Evolutionary conservation across 2,888 invertebrate species (phyloP), one percentile per base, ranked within the genome.

Genomic region (Andrena minutula): DNA sequence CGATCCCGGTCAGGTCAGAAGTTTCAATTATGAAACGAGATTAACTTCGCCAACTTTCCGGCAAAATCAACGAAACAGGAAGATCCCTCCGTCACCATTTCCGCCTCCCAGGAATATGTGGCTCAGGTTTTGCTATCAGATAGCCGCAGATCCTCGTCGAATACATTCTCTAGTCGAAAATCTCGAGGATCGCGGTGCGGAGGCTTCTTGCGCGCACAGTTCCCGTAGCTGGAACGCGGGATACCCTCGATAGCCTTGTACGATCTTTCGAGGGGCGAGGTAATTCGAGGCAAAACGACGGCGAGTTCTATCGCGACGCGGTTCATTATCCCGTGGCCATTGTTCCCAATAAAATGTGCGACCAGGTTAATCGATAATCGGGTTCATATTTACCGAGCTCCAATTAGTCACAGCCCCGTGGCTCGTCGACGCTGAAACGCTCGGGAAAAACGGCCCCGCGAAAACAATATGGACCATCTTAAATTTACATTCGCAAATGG

Each of bases 341-440:
- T 72, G 71, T 83, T 58, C 66, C 30, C 58, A 32, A 68, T 47
- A 64, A 83, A 85, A 86, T 84, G 82, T 73, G 73, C 63, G 65
- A 79, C 41, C 66, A 49, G 75, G 66, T 75, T 75, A 84, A 88
- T 86, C 84, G 84, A 83, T 82, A 81, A 77, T 76, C 74, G 79
- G 49, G 41, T 56, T 71, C 35, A 28, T 72, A 49, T 82, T 82
- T 82, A 71, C 65, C 20, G 23, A 58, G 51, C 51, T 16, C 23
- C 71, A 72, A 72, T 73, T 82, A 81, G 63, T 26, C 65, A 12
- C 12, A 23, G 3, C 28, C 20, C 16, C 30, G 56, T 47, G 16
- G 23, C 12, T 61, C 7, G 23, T 7, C 30, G 26, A 16, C 47
- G 23, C 23, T 23, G 53, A 20, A 26, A 23, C 12, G 1, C 53